Percentiles rank a stretch among this genome's conserved stretches.
Conservation (phyloP, 2,797 vertebrate species). For the Myotis planiceps region DNA sequence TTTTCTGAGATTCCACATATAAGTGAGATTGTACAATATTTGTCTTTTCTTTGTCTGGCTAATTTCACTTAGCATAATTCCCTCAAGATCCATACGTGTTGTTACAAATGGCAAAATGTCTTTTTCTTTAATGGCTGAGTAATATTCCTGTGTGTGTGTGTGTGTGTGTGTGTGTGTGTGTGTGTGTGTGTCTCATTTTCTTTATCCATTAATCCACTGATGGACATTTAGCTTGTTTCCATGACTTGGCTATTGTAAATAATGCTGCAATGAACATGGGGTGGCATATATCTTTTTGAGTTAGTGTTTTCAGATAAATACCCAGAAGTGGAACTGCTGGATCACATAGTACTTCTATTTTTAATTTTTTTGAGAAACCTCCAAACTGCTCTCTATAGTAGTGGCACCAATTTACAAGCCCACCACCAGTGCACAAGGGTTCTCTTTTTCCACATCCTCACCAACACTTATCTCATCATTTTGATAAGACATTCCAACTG, state of each 20-base stretch:
- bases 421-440: neutral
- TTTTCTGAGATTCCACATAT: neutral
- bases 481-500: neutral
- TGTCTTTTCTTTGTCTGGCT: neutral
- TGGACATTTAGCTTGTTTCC: neutral
- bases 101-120: neutral
- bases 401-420: neutral
- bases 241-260: neutral
- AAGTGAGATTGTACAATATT: neutral
- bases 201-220: neutral
- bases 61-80: neutral
- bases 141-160: neutral
- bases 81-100: neutral
- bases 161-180: neutral
- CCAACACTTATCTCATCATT: neutral
- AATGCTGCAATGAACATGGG: neutral
- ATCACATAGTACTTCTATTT: neutral
- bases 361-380: neutral
- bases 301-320: neutral
- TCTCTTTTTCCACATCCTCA: neutral
- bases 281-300: neutral
- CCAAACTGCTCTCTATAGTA: neutral
- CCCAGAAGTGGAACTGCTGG: neutral
- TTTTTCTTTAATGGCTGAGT: neutral
- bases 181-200: neutral